Percentiles rank a stretch among this genome's conserved stretches.
phyloP scores from a whole-genome alignment of 2,888 invertebrate species.

The Ornithoptera priamus region DNA sequence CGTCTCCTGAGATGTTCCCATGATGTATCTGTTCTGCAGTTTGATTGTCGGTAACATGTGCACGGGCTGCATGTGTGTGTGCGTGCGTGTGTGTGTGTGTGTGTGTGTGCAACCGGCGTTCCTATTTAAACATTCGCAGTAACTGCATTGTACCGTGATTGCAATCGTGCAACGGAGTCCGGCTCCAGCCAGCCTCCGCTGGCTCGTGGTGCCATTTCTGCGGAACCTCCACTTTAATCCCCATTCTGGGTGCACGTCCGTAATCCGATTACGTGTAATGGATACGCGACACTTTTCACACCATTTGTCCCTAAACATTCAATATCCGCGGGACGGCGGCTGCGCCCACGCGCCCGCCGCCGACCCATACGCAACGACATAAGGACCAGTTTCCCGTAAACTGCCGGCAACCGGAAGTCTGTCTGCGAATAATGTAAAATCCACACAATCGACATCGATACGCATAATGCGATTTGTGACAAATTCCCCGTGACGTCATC shows the following conservation, averaged over 20 bases:
- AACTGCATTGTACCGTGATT: too few relatives aligned
- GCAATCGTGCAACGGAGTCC: too few relatives aligned
- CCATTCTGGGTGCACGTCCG: constrained; percentile 59
- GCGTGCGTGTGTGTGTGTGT: too few relatives aligned
- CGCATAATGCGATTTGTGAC: constrained; percentile 47
- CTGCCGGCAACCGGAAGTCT: neutral
- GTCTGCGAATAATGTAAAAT: constrained; percentile 40
- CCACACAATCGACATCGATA: constrained; percentile 45
- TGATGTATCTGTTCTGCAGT: too few relatives aligned
- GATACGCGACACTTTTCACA: constrained; percentile 65
- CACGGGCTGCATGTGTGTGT: too few relatives aligned
- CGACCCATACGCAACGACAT: neutral
- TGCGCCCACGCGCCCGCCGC: neutral
- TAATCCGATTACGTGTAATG: constrained; percentile 73
- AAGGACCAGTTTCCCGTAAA: neutral
- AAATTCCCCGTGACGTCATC: constrained; percentile 41
- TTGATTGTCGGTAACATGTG: too few relatives aligned
- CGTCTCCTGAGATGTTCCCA: too few relatives aligned
- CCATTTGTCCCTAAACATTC: constrained; percentile 48
- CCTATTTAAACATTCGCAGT: too few relatives aligned
- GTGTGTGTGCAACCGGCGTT: too few relatives aligned
- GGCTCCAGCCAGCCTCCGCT: constrained; percentile 17
- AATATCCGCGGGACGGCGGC: neutral
- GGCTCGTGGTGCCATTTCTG: constrained; percentile 35
- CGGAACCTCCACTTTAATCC: constrained; percentile 42